Evolutionary conservation across 2,797 vertebrate genomes (phyloP), one percentile per base, ranked within the genome.

Genomic region (Antrozous pallidus): DNA sequence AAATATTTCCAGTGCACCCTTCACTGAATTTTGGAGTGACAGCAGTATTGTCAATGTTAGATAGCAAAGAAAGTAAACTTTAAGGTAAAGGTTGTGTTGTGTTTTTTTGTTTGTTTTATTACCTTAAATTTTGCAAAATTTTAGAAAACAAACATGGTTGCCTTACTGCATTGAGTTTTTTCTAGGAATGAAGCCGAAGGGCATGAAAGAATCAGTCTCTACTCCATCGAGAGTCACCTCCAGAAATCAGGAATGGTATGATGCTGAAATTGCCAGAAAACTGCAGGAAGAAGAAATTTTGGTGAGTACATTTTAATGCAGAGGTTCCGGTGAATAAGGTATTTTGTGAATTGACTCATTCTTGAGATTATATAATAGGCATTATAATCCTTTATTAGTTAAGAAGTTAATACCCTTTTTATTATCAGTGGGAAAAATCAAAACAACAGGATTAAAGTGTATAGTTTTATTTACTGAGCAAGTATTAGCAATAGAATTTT

Each of bases 211-310:
- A 92, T 95, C 98, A 56, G 95, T 98, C 13, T 98, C 98, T 33
- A 98, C 98, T 24, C 83, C 98, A 36, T 97, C 98, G 0, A 98
- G 95, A 47, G 97, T 98, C 9, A 98, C 98, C 24, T 88, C 98
- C 33, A 98, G 95, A 45, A 98, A 99, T 36, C 99, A 98, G 96
- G 99, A 99, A 95, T 73, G 98, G 63, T 98, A 98, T 83, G 99
- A 99, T 98, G 98, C 99, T 85, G 99, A 99, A 97, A 99, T 99
- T 77, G 99, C 99, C 92, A 98, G 99, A 93, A 99, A 96, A 91
- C 95, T 99, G 77, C 99, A 99, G 90, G 99, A 99, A 67, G 99
- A 99, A 93, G 99, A 99, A 95, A 96, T 99, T 16, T 98, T 99
- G 98, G 99, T 99, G 93, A 98, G 98, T 16, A 31, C 24, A 96